A percentile compares a stretch with the other conserved stretches of the same genome.
Conservation (phyloP, 2,888 invertebrate species). For the Ectobius pallidus region DNA sequence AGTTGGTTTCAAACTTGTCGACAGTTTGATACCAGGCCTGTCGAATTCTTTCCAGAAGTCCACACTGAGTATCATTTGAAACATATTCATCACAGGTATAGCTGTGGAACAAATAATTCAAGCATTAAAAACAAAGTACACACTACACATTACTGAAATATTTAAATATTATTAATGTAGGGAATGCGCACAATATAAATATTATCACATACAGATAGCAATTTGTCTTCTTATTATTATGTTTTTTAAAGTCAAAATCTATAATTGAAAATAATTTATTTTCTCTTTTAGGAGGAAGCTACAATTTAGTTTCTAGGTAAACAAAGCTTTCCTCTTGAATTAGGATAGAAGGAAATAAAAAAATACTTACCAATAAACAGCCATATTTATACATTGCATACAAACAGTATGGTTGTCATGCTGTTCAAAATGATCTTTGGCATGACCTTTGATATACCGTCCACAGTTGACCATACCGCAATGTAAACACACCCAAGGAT, state of each 20-base stretch:
- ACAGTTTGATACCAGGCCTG: conserved; percentile 44
- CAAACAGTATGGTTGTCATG: conserved; percentile 70
- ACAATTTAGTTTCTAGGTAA: too few species aligned
- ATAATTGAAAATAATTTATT: too few species aligned
- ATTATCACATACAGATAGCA: too few species aligned
- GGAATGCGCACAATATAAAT: too few species aligned
- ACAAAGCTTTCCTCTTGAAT: too few species aligned
- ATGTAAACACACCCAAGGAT: conserved; percentile 78
- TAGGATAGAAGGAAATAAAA: too few species aligned
- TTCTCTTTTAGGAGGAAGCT: too few species aligned
- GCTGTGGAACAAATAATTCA: conserved; percentile 65
- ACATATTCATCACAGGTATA: conserved; percentile 83
- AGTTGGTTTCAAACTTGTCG: conserved; percentile 45
- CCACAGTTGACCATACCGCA: conserved; percentile 79
- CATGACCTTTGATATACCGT: conserved; percentile 78
- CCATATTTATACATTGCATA: conserved; percentile 75
- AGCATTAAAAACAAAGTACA: conserved; percentile 34
- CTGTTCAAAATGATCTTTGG: conserved; percentile 70
- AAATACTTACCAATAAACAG: conserved; percentile 74
- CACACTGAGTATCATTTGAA: conserved; percentile 68
- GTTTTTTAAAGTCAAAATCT: too few species aligned
- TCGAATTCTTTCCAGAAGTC: conserved; percentile 63
- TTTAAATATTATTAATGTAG: background rate
- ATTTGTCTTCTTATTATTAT: too few species aligned
- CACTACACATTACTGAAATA: background rate